A percentile compares a stretch with the other conserved stretches of the same genome.
Conservation (phyloP, 1,140 invertebrate species). For the Dufourea novaeangliae region DNA sequence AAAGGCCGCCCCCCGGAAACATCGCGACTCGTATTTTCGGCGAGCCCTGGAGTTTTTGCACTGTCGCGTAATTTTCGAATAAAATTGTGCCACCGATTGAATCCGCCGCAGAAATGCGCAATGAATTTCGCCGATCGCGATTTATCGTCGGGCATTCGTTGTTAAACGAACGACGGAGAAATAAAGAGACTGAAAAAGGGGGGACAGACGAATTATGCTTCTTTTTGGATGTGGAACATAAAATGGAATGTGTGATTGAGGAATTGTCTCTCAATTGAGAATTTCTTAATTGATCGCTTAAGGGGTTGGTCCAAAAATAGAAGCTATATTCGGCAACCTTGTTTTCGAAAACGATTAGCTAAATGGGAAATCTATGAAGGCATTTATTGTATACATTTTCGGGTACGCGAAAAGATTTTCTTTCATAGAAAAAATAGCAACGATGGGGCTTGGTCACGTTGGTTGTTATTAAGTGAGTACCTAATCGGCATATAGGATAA, state of each 20-base stretch:
- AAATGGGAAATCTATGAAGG: no score
- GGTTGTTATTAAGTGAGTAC: no score
- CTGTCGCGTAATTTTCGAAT: slow-evolving; percentile 45
- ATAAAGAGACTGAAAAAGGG: neutral
- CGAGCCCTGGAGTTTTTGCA: slow-evolving; percentile 29
- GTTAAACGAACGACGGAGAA: slow-evolving; percentile 22
- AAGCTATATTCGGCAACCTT: no score
- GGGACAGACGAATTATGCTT: slow-evolving; percentile 18
- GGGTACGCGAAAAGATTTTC: no score
- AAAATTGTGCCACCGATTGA: slow-evolving; percentile 51
- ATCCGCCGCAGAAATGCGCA: slow-evolving; percentile 40
- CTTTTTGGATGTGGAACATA: slow-evolving; percentile 1
- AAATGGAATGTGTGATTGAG: neutral
- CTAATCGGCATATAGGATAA: no score
- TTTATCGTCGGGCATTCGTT: slow-evolving; percentile 37
- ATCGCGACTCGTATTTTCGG: slow-evolving; percentile 35
- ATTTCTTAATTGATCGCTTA: no score
- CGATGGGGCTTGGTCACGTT: no score
- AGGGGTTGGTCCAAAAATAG: no score
- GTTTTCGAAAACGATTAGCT: no score
- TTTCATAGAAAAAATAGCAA: no score
- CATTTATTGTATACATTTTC: no score
- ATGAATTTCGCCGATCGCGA: slow-evolving; percentile 45
- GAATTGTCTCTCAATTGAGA: no score
- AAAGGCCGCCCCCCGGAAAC: slow-evolving; percentile 6